Evolutionary conservation across 2,113 vertebrate genomes (phyloP).

Genomic region (Colistium nudipinnis): DNA sequence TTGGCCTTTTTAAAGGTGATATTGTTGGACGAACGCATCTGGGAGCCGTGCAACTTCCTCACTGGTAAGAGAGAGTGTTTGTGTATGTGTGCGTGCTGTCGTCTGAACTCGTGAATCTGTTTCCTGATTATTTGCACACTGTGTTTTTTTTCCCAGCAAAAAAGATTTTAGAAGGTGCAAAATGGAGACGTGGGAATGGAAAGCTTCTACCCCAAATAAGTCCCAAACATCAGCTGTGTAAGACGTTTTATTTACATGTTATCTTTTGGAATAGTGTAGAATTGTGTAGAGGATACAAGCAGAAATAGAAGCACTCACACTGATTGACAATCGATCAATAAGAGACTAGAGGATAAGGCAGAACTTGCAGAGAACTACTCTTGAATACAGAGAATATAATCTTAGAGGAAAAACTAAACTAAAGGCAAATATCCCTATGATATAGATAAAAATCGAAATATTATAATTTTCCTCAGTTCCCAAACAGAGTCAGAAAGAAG

Average conservation of each 20-base stretch:
- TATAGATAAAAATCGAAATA: no score
- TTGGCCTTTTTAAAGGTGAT: conserved; percentile 29
- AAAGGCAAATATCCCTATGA: no score
- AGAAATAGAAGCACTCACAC: no score
- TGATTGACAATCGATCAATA: no score
- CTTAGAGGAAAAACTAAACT: no score
- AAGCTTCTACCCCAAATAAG: neutral
- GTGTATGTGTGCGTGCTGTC: neutral
- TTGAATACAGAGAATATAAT: no score
- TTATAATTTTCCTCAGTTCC: conserved; percentile 46
- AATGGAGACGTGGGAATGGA: neutral
- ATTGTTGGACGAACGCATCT: neutral
- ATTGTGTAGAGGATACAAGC: no score
- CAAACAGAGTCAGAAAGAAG: neutral
- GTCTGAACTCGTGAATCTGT: neutral
- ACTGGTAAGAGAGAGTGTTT: conserved; percentile 22
- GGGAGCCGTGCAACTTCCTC: neutral
- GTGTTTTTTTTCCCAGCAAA: conserved; percentile 36
- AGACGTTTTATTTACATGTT: no score
- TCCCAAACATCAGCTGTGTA: conserved; percentile 39
- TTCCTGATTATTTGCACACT: neutral
- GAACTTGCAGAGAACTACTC: no score
- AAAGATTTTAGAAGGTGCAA: neutral
- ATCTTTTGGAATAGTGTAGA: no score
- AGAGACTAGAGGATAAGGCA: no score